phyloP scores from a whole-genome alignment of 2,888 invertebrate species.

The Elegia similella region DNA sequence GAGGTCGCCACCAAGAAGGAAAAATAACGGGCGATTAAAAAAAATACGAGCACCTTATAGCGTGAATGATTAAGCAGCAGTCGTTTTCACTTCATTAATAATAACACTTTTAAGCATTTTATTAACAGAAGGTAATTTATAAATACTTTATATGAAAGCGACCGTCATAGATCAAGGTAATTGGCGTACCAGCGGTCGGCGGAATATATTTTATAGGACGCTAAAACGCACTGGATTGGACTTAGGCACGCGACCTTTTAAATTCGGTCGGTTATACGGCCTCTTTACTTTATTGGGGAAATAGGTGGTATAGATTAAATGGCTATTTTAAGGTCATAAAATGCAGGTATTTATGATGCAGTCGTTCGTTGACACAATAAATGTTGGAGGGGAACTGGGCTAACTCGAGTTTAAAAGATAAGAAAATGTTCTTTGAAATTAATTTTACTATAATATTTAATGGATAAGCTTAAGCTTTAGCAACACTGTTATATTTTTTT shows the following conservation, averaged over 20 bases:
- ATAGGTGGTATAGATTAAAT: constrained; percentile 15
- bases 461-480: too few species aligned
- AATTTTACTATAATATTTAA: too few species aligned
- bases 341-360: neutral
- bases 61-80: constrained; percentile 59
- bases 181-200: constrained; percentile 62
- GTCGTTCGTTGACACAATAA: neutral
- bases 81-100: constrained; percentile 73
- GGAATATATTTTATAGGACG: constrained; percentile 56
- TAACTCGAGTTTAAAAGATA: neutral
- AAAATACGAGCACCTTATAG: constrained; percentile 22
- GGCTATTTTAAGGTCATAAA: constrained; percentile 5
- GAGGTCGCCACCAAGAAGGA: constrained; percentile 13
- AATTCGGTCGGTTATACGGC: constrained; percentile 22
- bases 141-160: constrained; percentile 65
- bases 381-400: neutral
- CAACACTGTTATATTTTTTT: too few species aligned
- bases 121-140: constrained; percentile 69
- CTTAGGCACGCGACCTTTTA: constrained; percentile 51
- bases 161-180: constrained; percentile 72
- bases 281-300: constrained; percentile 14
- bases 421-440: too few species aligned
- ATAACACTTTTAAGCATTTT: constrained; percentile 68
- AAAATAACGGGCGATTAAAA: constrained; percentile 18
- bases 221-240: constrained; percentile 51